Evolutionary conservation across 2,797 vertebrate genomes (phyloP).

Genomic region (Psittacula echo): DNA sequence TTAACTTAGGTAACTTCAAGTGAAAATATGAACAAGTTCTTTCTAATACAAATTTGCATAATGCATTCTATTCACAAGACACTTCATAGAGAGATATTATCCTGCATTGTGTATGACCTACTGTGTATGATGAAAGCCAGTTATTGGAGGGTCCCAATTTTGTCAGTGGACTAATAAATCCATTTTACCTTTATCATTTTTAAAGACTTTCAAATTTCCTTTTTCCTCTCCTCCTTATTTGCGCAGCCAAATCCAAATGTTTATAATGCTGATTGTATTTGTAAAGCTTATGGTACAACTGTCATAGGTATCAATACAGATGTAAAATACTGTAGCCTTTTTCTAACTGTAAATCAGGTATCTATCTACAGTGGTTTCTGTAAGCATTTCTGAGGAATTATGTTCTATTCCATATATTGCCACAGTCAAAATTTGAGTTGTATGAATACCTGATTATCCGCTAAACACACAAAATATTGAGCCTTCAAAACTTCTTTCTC

Average conservation of each 20-base stretch:
- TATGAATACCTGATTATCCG: neutral
- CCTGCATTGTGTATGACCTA: neutral
- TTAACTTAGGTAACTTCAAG: neutral
- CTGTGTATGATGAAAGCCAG: neutral
- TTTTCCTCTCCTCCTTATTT: neutral
- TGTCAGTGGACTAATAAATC: neutral
- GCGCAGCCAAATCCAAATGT: neutral
- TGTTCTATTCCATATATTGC: neutral
- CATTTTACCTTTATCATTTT: neutral
- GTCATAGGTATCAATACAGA: neutral
- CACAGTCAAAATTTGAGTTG: neutral
- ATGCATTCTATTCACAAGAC: too few relatives aligned
- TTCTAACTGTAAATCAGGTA: neutral
- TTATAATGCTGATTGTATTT: neutral
- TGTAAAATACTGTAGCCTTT: neutral
- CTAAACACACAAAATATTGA: neutral
- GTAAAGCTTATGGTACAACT: neutral
- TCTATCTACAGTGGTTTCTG: neutral
- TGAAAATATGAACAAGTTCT: neutral
- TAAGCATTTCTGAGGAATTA: neutral
- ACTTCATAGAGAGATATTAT: neutral
- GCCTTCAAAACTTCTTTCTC: neutral
- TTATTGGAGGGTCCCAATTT: neutral
- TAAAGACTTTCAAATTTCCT: neutral
- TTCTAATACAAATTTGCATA: too few relatives aligned